Evolutionary conservation across 1,140 invertebrate species (phyloP).

Genomic region (Brachionus paranguensis): DNA sequence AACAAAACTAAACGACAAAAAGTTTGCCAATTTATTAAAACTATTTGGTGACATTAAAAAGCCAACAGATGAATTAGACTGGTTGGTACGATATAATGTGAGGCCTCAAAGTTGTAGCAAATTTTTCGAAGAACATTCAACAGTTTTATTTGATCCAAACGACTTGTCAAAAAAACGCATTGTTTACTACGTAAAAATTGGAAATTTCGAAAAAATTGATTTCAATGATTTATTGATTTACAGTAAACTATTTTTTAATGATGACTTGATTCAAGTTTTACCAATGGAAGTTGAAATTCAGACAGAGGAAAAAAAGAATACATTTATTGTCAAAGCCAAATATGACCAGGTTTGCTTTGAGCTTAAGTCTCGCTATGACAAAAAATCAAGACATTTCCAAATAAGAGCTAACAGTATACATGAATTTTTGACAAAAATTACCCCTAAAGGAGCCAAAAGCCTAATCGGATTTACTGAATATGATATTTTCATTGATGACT

Average conservation of each 20-base stretch:
- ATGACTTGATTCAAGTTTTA: slow-evolving; percentile 45
- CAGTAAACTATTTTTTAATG: slow-evolving; percentile 44
- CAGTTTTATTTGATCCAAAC: slow-evolving; percentile 43
- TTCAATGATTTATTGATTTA: slow-evolving; percentile 45
- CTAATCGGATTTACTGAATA: slow-evolving; percentile 48
- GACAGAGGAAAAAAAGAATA: slow-evolving; percentile 42
- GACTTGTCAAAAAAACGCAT: slow-evolving; percentile 44
- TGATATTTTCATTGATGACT: slow-evolving; percentile 48
- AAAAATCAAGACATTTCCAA: slow-evolving; percentile 45
- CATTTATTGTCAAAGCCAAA: slow-evolving; percentile 41
- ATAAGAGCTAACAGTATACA: slow-evolving; percentile 45
- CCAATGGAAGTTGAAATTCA: slow-evolving; percentile 43
- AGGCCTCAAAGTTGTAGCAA: slow-evolving; percentile 46
- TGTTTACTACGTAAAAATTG: slow-evolving; percentile 47
- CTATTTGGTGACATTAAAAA: slow-evolving; percentile 44
- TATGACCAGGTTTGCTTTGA: slow-evolving; percentile 41
- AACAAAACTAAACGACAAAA: slow-evolving; percentile 29
- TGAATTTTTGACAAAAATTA: slow-evolving; percentile 42
- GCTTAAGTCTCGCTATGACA: slow-evolving; percentile 44
- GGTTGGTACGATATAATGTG: slow-evolving; percentile 49
- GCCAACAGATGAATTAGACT: slow-evolving; percentile 46
- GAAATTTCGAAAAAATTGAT: slow-evolving; percentile 43
- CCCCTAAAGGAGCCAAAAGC: slow-evolving; percentile 47
- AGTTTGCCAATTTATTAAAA: slow-evolving; percentile 8
- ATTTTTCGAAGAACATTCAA: slow-evolving; percentile 46